Evolutionary conservation across 1,140 invertebrate genomes (phyloP).

Genomic region (Maniola jurtina): DNA sequence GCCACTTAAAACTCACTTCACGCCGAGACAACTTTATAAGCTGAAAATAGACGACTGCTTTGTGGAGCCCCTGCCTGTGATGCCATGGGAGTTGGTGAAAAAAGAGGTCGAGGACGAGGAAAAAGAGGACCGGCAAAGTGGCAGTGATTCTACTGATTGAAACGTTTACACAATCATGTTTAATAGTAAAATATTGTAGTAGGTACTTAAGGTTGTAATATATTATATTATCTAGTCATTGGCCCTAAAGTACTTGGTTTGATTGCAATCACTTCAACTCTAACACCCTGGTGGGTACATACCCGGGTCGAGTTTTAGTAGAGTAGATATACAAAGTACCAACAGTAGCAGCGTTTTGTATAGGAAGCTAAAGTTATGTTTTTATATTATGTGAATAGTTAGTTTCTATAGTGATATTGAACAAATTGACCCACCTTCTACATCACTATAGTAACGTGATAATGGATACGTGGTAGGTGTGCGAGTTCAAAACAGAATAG

Average conservation of each 20-base stretch:
- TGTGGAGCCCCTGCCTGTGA: slow-evolving; percentile 67
- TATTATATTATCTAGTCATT: not conserved
- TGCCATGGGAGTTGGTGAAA: slow-evolving; percentile 67
- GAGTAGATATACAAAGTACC: no score
- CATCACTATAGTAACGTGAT: slow-evolving; percentile 50
- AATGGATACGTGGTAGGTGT: slow-evolving; percentile 6
- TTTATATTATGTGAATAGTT: not conserved
- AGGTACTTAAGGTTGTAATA: no score
- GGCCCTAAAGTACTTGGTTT: not conserved
- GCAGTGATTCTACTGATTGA: slow-evolving; percentile 50
- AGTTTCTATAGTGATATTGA: not conserved
- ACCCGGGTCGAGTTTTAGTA: no score
- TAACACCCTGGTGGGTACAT: no score
- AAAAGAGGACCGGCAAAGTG: slow-evolving; percentile 45
- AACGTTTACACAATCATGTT: not conserved
- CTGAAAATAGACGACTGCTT: slow-evolving; percentile 70
- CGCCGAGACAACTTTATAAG: slow-evolving; percentile 62
- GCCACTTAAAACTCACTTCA: slow-evolving; percentile 66
- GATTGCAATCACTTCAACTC: not conserved
- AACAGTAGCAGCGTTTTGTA: no score
- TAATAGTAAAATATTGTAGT: not conserved
- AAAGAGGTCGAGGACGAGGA: slow-evolving; percentile 57
- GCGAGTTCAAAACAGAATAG: slow-evolving; percentile 38
- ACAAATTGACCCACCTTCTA: not conserved
- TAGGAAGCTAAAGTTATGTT: no score